phyloP scores from a whole-genome alignment of 2,888 invertebrate genomes.

The Zaprionus bogoriensis region DNA sequence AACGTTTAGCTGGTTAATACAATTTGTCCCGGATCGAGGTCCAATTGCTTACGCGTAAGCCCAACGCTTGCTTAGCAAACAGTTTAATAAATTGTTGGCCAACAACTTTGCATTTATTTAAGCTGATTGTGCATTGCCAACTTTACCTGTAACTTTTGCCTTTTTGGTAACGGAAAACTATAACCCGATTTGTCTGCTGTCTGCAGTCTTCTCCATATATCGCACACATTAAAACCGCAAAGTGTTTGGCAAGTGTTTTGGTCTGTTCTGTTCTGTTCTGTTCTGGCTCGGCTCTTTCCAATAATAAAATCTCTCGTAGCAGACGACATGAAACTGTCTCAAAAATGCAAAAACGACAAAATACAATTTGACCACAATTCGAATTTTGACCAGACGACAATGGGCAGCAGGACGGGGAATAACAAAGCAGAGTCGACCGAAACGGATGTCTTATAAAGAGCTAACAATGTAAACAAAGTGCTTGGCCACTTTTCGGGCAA shows the following conservation, averaged over 20 bases:
- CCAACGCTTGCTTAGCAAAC: not conserved
- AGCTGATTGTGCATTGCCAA: slow-evolving; percentile 37
- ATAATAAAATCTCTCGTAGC: slow-evolving; percentile 20
- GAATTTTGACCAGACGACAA: slow-evolving; percentile 45
- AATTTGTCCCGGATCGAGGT: slow-evolving; percentile 2
- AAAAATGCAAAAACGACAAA: slow-evolving; percentile 48
- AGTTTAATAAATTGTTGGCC: slow-evolving; percentile 4
- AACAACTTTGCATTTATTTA: slow-evolving; percentile 13
- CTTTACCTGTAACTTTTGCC: too few relatives aligned
- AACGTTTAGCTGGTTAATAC: slow-evolving; percentile 12
- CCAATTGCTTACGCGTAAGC: slow-evolving; percentile 17
- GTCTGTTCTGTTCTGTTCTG: too few relatives aligned
- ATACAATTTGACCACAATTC: slow-evolving; percentile 65
- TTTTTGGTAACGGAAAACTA: too few relatives aligned
- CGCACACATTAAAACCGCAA: slow-evolving; percentile 57
- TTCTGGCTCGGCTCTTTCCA: slow-evolving; percentile 40
- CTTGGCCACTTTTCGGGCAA: slow-evolving; percentile 40
- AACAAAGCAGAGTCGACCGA: slow-evolving; percentile 19
- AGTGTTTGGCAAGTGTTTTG: slow-evolving; percentile 58
- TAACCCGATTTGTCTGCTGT: slow-evolving; percentile 54
- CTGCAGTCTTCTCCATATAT: slow-evolving; percentile 10
- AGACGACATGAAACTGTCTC: slow-evolving; percentile 24
- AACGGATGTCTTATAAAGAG: slow-evolving; percentile 40
- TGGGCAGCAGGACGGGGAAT: not conserved
- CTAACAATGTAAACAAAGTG: slow-evolving; percentile 59